Evolutionary conservation across 1,140 invertebrate genomes (phyloP), one percentile per base, ranked within the genome.

Genomic region (Bombus confusus): DNA sequence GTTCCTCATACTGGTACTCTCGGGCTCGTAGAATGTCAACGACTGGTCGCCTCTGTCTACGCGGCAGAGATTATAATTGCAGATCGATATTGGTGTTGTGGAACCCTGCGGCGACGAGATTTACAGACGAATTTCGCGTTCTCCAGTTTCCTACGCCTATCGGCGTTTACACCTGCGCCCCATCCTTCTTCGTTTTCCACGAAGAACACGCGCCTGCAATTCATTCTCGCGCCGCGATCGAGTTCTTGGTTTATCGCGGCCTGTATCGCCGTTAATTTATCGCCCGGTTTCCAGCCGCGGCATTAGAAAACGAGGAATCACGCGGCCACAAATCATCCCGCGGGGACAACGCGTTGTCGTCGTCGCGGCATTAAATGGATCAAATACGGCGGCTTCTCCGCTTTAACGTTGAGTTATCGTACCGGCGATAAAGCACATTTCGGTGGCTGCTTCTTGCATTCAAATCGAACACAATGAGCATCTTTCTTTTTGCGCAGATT

Each of bases 291-390:
- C 71, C 83, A 77, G 83, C 72, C 77, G 79, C 75, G 76, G 89
- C 86, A 91, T 92, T 93, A 92, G 90, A 93, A 90, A 93, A 94
- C 92, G 91, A 93, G 92, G 92, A 92, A 92, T 92, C 92, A 84
- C 87, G 84, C 82, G 18, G 31, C 52, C 71, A 66, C 86, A 90
- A 90, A 90, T 90, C 89, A 90, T 90, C 88, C 87, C 47, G 59
- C 66, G 68, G 74, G 69, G 59, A 81, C 88, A 85, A 80, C 64
- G 79, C 69, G 82, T 89, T 81, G 87, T 83, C 84, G 79, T 83
- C 62, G 74, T 83, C 34, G 52, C 76, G 75, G 34, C 72, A 47
- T 77, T 74, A 79, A 84, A 80, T 68, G 83, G 66, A 62, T 79
- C 83, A 80, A 80, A 79, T 39, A 52, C 83, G 52, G 31, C 47